Evolutionary conservation across 2,888 invertebrate genomes (phyloP).

Genomic region (Anodontia alba): DNA sequence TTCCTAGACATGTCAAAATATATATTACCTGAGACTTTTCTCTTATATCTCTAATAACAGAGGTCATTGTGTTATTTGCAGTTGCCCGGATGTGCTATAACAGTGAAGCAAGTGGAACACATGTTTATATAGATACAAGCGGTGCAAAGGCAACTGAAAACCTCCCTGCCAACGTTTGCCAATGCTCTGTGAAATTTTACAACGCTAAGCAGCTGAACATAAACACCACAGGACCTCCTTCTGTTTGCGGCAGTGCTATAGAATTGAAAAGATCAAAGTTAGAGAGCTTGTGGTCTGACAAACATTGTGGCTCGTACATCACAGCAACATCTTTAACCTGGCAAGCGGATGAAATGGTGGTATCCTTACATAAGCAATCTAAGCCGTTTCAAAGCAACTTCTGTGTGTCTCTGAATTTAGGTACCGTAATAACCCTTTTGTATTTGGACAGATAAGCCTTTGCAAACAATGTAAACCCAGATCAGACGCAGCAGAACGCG

Average conservation of each 20-base stretch:
- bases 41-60: no score
- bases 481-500: no score
- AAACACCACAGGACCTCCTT: not conserved
- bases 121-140: constrained; percentile 2
- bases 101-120: not conserved
- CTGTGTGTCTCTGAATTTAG: not conserved
- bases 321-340: not conserved
- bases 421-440: no score
- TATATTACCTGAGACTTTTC: no score
- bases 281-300: not conserved
- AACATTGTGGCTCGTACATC: not conserved
- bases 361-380: not conserved
- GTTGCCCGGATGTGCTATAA: constrained; percentile 4
- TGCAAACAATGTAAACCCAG: no score
- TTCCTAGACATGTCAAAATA: no score
- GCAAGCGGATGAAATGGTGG: not conserved
- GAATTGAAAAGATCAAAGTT: not conserved
- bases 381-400: not conserved
- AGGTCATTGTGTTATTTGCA: not conserved
- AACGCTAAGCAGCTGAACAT: not conserved
- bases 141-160: not conserved
- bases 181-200: not conserved
- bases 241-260: not conserved
- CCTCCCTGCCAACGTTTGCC: not conserved
- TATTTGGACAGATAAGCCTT: no score